A percentile compares a stretch with the other conserved stretches of the same genome.
These are phyloP conservation scores for Haliaeetus leucogaster DNA, from an alignment of 2,113 vertebrate species.

Conservation along the genomic window DNA sequence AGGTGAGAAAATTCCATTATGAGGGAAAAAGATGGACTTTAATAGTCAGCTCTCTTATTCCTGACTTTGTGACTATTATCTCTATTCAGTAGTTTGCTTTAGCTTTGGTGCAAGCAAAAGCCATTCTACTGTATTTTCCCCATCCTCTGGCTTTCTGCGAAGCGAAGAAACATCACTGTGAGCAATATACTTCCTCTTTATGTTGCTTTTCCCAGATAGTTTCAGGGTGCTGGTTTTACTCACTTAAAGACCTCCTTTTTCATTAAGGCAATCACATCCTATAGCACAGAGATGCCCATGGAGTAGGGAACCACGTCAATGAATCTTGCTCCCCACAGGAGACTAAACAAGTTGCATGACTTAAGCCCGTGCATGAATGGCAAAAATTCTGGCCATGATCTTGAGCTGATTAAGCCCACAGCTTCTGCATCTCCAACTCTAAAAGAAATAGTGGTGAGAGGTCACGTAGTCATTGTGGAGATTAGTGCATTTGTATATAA, in stretches of 20 bases:
- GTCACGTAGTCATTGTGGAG: not conserved
- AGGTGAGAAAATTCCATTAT: not conserved
- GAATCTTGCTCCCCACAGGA: not conserved
- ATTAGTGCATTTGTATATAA: not conserved
- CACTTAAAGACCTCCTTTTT: not conserved
- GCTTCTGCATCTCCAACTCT: not conserved
- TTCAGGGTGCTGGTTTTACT: not conserved
- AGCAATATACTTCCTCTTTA: not conserved
- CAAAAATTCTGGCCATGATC: not conserved
- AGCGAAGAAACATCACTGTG: not conserved
- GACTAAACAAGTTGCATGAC: not conserved
- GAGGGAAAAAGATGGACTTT: not conserved
- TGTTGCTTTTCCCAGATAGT: not conserved
- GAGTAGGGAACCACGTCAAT: not conserved
- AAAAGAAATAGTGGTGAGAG: not conserved
- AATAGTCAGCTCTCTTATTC: not conserved
- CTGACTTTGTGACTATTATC: not conserved
- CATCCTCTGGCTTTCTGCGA: not conserved
- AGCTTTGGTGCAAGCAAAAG: not conserved
- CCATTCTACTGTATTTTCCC: not conserved
- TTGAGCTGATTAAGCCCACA: not conserved
- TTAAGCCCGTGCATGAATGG: not conserved
- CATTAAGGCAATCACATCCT: not conserved
- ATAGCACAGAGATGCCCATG: not conserved
- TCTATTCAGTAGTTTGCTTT: not conserved